These are phyloP conservation scores for Acromyrmex echinatior DNA, from an alignment of 1,140 invertebrate genomes.

Conservation along the genomic window DNA sequence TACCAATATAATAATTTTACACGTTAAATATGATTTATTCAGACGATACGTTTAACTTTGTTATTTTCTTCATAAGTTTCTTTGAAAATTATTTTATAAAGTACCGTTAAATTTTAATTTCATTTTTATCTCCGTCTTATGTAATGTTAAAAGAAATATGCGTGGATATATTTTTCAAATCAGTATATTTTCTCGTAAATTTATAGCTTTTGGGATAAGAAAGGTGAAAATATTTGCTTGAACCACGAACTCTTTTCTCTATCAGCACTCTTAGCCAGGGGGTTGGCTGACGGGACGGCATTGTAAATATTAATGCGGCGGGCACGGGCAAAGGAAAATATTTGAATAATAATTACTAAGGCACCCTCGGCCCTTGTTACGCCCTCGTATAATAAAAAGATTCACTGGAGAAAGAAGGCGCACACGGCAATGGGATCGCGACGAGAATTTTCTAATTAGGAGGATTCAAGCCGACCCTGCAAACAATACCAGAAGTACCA, in stretches of 20 bases:
- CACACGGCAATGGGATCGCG: conserved; percentile 76
- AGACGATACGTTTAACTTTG: background rate
- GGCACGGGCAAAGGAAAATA: conserved; percentile 80
- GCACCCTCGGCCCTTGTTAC: conserved; percentile 80
- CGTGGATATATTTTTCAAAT: background rate
- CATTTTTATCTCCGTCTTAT: background rate
- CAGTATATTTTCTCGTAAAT: conserved; percentile 4
- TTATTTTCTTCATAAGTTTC: conserved; percentile 3
- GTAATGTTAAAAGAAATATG: background rate
- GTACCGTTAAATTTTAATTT: background rate
- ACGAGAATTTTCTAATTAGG: conserved; percentile 85
- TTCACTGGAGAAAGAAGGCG: conserved; percentile 71
- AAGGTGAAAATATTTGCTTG: conserved; percentile 43
- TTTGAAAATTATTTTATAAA: conserved; percentile 10
- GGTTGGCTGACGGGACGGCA: conserved; percentile 62
- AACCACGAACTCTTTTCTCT: conserved; percentile 39
- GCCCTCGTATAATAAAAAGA: conserved; percentile 82
- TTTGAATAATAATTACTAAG: conserved; percentile 85
- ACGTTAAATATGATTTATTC: background rate
- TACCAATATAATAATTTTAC: background rate
- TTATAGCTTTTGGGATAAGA: conserved; percentile 2
- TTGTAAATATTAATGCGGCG: conserved; percentile 83
- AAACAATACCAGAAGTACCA: conserved; percentile 78
- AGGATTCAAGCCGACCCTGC: conserved; percentile 78
- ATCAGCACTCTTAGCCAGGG: conserved; percentile 46